A percentile compares a stretch with the other conserved stretches of the same genome.
Conservation (phyloP, 1,140 invertebrate species). For the Brachionus koreanus region DNA sequence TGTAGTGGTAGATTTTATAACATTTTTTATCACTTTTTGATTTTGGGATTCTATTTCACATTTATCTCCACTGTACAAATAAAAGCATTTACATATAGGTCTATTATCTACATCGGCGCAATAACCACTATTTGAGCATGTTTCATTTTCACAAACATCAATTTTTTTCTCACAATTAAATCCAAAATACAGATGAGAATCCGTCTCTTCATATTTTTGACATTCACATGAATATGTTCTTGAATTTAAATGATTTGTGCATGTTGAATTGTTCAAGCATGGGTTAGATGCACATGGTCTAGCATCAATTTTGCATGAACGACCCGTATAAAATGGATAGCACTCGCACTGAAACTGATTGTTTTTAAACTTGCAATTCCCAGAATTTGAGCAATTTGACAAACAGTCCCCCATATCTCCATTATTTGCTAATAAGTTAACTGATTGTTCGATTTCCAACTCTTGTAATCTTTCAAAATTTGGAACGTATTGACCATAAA, state of each 20-base stretch:
- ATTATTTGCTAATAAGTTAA: not conserved
- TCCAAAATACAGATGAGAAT: not conserved
- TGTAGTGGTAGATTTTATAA: not conserved
- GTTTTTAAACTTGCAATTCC: not conserved
- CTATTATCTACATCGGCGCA: not conserved
- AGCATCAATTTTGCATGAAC: not conserved
- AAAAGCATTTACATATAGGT: slow-evolving; percentile 4
- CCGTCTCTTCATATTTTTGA: slow-evolving; percentile 70
- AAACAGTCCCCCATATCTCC: not conserved
- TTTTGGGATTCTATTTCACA: not conserved
- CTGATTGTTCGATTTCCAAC: not conserved
- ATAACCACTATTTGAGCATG: not conserved
- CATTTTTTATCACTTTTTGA: not conserved
- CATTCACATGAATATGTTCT: slow-evolving; percentile 58
- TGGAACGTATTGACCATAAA: not conserved
- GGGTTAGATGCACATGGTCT: not conserved
- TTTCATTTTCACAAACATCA: not conserved
- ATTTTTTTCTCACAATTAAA: not conserved
- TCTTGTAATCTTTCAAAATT: not conserved
- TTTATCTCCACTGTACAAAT: not conserved
- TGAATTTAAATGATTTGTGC: slow-evolving; percentile 63
- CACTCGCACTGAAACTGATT: not conserved
- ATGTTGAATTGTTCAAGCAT: slow-evolving; percentile 3
- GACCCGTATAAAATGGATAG: not conserved
- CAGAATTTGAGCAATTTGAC: not conserved